phyloP scores from a whole-genome alignment of 2,888 invertebrate genomes.

The Eudasyphora cyanicolor region DNA sequence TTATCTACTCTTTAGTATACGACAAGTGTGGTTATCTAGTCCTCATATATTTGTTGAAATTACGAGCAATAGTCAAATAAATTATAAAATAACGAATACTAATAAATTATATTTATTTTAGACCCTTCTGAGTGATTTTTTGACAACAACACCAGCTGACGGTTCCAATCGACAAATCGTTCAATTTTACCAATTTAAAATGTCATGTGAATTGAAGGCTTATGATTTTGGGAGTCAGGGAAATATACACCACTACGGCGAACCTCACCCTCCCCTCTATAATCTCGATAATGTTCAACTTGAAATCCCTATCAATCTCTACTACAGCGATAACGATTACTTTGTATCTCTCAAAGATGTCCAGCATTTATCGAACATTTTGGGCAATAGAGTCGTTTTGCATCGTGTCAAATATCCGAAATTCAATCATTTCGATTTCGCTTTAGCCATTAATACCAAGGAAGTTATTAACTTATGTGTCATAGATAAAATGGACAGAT shows the following conservation, averaged over 20 bases:
- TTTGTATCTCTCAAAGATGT: slow-evolving; percentile 62
- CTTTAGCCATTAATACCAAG: slow-evolving; percentile 63
- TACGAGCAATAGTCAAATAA: too few relatives aligned
- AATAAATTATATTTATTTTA: too few relatives aligned
- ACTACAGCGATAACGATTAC: slow-evolving; percentile 67
- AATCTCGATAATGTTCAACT: slow-evolving; percentile 54
- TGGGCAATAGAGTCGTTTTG: slow-evolving; percentile 50
- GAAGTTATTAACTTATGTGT: slow-evolving; percentile 62
- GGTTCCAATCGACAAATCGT: too few relatives aligned
- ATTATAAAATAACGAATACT: too few relatives aligned
- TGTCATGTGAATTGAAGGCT: neutral
- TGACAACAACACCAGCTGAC: too few relatives aligned
- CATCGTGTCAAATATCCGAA: slow-evolving; percentile 64
- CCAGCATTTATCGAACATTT: slow-evolving; percentile 50
- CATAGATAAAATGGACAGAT: slow-evolving; percentile 52
- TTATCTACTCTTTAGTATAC: too few relatives aligned
- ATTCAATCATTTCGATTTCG: slow-evolving; percentile 69
- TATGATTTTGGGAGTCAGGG: neutral
- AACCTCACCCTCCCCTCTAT: slow-evolving; percentile 65
- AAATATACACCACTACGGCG: slow-evolving; percentile 40
- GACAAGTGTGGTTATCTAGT: too few relatives aligned
- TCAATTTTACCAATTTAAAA: neutral
- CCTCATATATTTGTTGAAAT: too few relatives aligned
- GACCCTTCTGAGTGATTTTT: too few relatives aligned
- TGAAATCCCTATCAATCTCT: slow-evolving; percentile 62